Conservation (phyloP, 2,888 invertebrate genomes). For the Eudiplozoon nipponicum region DNA sequence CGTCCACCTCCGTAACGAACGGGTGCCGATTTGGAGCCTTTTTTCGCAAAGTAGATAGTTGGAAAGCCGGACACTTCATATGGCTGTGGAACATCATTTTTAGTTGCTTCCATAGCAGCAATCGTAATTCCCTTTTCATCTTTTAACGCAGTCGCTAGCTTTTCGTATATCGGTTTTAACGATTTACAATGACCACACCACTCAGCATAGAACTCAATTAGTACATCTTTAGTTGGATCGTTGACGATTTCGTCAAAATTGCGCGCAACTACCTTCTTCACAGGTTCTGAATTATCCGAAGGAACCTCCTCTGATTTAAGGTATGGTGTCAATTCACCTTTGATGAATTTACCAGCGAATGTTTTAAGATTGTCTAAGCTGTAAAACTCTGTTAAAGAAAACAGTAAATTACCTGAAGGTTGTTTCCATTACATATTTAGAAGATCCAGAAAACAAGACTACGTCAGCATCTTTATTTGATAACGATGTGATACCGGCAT, state of each 20-base stretch:
- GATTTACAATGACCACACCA: constrained; percentile 91
- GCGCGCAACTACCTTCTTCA: constrained; percentile 48
- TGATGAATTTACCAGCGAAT: constrained; percentile 51
- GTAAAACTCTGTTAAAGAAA: constrained; percentile 36
- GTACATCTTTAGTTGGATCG: constrained; percentile 57
- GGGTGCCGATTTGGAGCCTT: constrained; percentile 22
- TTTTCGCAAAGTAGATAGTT: constrained; percentile 72
- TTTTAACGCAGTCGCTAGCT: constrained; percentile 38
- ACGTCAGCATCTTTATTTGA: too few relatives aligned
- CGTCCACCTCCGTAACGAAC: constrained; percentile 39
- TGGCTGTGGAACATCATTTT: constrained; percentile 65
- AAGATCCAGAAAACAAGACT: too few relatives aligned
- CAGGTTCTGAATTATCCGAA: constrained; percentile 37
- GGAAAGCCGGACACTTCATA: constrained; percentile 89
- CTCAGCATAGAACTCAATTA: constrained; percentile 90
- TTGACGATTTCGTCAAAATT: constrained; percentile 75
- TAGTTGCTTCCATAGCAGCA: constrained; percentile 87
- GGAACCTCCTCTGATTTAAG: constrained; percentile 76
- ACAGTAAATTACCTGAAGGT: too few relatives aligned
- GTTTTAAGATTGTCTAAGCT: constrained; percentile 48
- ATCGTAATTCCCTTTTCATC: constrained; percentile 51
- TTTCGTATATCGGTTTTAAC: constrained; percentile 61
- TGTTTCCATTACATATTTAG: too few relatives aligned
- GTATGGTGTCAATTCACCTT: constrained; percentile 52
- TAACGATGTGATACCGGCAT: too few relatives aligned